Conservation (phyloP, 1,140 invertebrate species). For the Eurosta solidaginis region DNA sequence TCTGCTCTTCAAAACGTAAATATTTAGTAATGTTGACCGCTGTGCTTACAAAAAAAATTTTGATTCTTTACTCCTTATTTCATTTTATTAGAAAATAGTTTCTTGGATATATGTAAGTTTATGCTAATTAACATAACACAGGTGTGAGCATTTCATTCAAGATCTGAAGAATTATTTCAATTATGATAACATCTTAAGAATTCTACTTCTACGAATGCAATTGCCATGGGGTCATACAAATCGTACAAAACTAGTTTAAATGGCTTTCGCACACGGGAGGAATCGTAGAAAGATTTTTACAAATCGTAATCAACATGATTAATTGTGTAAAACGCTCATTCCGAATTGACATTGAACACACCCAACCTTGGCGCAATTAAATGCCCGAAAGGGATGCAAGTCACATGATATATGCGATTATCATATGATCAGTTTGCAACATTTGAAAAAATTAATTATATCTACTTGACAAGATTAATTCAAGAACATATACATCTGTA, state of each 20-base stretch:
- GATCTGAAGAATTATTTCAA: background rate
- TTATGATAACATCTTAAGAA: background rate
- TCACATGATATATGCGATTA: background rate
- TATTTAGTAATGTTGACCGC: no score
- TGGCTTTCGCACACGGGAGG: no score
- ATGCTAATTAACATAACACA: no score
- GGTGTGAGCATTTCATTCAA: background rate
- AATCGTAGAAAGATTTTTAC: background rate
- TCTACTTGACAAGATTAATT: no score
- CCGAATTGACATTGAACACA: background rate
- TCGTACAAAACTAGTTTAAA: background rate
- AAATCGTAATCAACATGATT: background rate
- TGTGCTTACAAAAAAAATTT: no score
- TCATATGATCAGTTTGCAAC: background rate
- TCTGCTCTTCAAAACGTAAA: no score
- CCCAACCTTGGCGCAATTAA: constrained; percentile 22
- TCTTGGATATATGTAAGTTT: no score
- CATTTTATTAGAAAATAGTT: no score
- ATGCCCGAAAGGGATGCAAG: background rate
- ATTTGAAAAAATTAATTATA: background rate
- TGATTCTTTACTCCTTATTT: no score
- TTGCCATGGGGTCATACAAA: constrained; percentile 2
- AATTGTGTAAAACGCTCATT: background rate
- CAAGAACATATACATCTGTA: no score
- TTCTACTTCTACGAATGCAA: background rate